Conservation (phyloP, 2,113 vertebrate genomes). For the Syrrhaptes paradoxus region DNA sequence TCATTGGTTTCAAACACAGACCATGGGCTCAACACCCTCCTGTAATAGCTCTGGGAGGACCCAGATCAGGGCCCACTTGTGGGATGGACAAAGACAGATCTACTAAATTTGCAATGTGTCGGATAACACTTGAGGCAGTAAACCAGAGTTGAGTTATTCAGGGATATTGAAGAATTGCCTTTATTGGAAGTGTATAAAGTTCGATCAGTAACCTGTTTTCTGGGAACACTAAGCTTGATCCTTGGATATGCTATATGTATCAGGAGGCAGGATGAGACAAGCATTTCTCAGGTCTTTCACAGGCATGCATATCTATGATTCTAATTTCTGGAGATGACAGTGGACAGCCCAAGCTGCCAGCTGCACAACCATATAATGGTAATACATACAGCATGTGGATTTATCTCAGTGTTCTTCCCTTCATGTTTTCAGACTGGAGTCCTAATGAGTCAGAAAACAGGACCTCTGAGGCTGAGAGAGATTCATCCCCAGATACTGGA, state of each 20-base stretch:
- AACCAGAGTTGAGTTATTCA: neutral
- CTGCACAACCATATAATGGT: neutral
- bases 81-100: neutral
- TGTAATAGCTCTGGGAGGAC: neutral
- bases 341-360: neutral
- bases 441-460: neutral
- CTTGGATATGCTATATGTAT: neutral
- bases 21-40: neutral
- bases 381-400: accelerated
- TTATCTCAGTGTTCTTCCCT: neutral
- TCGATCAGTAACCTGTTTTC: neutral
- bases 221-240: neutral
- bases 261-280: neutral
- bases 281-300: neutral
- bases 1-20: neutral
- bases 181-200: neutral
- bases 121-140: neutral
- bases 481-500: neutral
- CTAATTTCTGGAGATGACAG: neutral
- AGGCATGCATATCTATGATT: neutral
- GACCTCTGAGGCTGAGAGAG: neutral
- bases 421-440: slow-evolving; percentile 18
- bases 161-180: neutral
- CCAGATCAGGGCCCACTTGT: neutral
- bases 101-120: neutral